Percentiles rank a stretch among this genome's conserved stretches.
These are phyloP conservation scores for Halcyon leucocephala DNA, from an alignment of 2,797 vertebrate genomes.

Conservation along the genomic window DNA sequence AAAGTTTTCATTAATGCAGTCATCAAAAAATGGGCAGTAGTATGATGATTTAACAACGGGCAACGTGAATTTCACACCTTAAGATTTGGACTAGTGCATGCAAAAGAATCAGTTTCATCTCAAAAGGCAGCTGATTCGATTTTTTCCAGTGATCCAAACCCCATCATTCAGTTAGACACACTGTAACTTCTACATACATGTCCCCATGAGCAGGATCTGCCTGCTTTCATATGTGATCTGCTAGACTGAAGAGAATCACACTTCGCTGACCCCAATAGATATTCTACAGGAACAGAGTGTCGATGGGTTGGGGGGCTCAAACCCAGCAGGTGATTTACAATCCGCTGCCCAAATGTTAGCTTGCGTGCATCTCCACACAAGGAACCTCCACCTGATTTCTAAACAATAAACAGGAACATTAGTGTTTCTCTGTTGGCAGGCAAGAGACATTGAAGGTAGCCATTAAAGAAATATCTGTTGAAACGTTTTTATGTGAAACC, in stretches of 20 bases:
- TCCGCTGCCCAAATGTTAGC: constrained; percentile 92
- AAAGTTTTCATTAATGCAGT: background rate
- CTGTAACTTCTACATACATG: constrained; percentile 88
- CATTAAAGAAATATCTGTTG: background rate
- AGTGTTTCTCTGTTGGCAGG: constrained; percentile 11
- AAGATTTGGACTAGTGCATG: constrained; percentile 75
- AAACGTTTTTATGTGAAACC: background rate
- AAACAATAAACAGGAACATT: constrained; percentile 78
- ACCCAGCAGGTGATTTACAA: constrained; percentile 97
- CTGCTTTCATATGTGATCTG: constrained; percentile 82
- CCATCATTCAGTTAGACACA: constrained; percentile 68
- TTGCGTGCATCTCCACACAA: constrained; percentile 87
- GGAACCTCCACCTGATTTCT: constrained; percentile 86
- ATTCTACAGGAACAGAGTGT: constrained; percentile 88
- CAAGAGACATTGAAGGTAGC: background rate
- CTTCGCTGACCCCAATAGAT: constrained; percentile 83
- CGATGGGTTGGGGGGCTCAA: constrained; percentile 87
- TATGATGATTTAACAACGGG: background rate
- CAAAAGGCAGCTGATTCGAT: constrained; percentile 63
- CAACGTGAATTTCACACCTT: constrained; percentile 56
- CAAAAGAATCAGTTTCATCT: constrained; percentile 75
- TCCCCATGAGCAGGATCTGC: constrained; percentile 95
- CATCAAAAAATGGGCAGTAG: background rate
- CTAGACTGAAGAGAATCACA: constrained; percentile 75
- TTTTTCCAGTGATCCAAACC: constrained; percentile 72